A percentile compares a stretch with the other conserved stretches of the same genome.
Conservation (phyloP, 2,888 invertebrate species). For the Sylvicola cinctus region DNA sequence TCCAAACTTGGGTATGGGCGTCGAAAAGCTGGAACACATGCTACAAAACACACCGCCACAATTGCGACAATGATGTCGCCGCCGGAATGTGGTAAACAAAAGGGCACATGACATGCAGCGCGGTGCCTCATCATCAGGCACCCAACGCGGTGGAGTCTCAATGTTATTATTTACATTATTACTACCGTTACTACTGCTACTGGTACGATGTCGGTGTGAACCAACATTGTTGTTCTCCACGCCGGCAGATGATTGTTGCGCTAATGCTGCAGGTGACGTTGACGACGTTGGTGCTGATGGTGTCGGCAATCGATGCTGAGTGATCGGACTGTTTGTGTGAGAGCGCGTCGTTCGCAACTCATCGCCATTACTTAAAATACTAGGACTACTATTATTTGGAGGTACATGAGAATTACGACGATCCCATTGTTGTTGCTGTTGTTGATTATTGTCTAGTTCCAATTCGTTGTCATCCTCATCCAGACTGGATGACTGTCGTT, state of each 20-base stretch:
- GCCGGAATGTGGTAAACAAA: slow-evolving; percentile 83
- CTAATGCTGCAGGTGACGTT: no score
- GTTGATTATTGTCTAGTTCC: neutral
- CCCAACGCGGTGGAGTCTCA: slow-evolving; percentile 63
- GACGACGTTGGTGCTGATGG: no score
- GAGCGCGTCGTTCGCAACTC: no score
- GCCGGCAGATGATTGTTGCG: no score
- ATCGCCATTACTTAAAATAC: neutral
- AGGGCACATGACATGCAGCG: slow-evolving; percentile 84
- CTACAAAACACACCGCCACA: slow-evolving; percentile 90
- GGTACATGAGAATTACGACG: slow-evolving; percentile 2
- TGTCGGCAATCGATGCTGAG: no score
- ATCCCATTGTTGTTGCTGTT: neutral
- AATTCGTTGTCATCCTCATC: no score
- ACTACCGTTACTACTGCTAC: no score
- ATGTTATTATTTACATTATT: neutral
- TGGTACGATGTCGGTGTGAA: no score
- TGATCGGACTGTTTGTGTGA: no score
- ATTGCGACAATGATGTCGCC: slow-evolving; percentile 92
- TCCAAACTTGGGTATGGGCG: slow-evolving; percentile 82
- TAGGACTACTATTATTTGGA: neutral
- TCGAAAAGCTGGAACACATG: slow-evolving; percentile 79
- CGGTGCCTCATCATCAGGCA: slow-evolving; percentile 82
- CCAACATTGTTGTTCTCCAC: no score
- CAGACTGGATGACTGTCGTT: no score